phyloP scores from a whole-genome alignment of 2,888 invertebrate species.

The Dynastes maya region DNA sequence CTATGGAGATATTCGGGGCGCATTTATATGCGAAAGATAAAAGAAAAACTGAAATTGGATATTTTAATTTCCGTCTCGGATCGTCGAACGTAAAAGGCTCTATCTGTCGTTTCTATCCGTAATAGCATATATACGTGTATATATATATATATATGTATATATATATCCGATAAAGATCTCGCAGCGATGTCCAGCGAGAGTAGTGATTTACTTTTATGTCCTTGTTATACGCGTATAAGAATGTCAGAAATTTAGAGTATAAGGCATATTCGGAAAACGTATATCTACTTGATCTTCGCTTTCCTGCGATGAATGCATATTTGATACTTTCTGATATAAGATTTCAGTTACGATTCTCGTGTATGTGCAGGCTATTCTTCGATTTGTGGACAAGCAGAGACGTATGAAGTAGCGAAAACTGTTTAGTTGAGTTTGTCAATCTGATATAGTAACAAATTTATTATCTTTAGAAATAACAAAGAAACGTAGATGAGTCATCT shows the following conservation, averaged over 20 bases:
- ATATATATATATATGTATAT: too few relatives aligned
- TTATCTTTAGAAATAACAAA: too few relatives aligned
- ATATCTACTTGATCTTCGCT: background rate
- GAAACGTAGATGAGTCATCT: too few relatives aligned
- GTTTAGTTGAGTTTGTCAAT: too few relatives aligned
- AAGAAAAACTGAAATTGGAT: constrained; percentile 42
- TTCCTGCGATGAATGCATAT: background rate
- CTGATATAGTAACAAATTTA: too few relatives aligned
- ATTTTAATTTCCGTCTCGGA: constrained; percentile 42
- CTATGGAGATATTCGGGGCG: constrained; percentile 30
- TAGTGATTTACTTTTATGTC: constrained; percentile 41
- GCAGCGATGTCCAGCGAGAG: constrained; percentile 27
- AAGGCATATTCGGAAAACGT: constrained; percentile 8
- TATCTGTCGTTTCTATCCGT: constrained; percentile 28
- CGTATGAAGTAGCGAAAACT: too few relatives aligned
- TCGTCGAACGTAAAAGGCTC: constrained; percentile 26
- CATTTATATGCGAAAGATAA: constrained; percentile 35
- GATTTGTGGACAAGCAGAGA: background rate
- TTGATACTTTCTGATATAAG: constrained; percentile 9
- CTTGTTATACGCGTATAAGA: constrained; percentile 25
- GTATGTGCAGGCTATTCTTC: background rate
- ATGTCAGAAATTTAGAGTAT: constrained; percentile 17
- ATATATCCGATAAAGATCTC: constrained; percentile 36
- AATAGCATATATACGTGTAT: constrained; percentile 7
- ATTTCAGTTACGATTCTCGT: background rate